Evolutionary conservation across 2,113 vertebrate genomes (phyloP).

Genomic region (Candoia aspera): DNA sequence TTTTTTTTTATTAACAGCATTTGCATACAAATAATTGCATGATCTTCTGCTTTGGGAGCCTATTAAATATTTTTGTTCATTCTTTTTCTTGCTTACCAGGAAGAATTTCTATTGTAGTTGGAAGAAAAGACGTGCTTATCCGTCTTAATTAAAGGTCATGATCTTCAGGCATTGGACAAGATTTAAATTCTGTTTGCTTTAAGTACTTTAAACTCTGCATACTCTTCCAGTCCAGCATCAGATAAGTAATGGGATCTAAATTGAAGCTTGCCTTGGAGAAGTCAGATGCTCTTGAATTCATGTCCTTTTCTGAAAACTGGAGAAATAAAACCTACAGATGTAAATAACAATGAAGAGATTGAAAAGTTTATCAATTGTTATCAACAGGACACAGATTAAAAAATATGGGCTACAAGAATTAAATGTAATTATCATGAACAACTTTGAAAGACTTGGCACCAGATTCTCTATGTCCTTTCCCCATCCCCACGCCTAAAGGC

Average conservation of each 20-base stretch:
- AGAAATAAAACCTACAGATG: background rate
- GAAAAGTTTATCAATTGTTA: background rate
- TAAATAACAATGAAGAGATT: background rate
- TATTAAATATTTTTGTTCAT: background rate
- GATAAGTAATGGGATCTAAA: too few species aligned
- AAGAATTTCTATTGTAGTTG: background rate
- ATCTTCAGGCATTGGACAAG: background rate
- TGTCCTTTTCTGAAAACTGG: background rate
- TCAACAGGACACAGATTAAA: background rate
- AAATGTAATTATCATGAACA: background rate
- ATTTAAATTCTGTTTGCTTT: background rate
- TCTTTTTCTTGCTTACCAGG: background rate
- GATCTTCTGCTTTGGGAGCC: background rate
- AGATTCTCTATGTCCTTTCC: too few species aligned
- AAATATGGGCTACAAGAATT: background rate
- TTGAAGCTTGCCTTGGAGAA: background rate
- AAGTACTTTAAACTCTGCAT: background rate
- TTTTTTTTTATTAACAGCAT: background rate
- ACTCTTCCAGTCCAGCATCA: background rate
- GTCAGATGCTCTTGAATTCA: background rate
- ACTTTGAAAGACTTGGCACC: background rate
- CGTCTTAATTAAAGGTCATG: background rate
- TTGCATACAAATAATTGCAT: background rate
- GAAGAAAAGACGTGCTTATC: background rate
- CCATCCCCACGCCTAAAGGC: too few species aligned